Percentiles rank a stretch among this genome's conserved stretches.
Evolutionary conservation across 2,888 invertebrate genomes (phyloP).

Genomic region (Ophion ventricosus): DNA sequence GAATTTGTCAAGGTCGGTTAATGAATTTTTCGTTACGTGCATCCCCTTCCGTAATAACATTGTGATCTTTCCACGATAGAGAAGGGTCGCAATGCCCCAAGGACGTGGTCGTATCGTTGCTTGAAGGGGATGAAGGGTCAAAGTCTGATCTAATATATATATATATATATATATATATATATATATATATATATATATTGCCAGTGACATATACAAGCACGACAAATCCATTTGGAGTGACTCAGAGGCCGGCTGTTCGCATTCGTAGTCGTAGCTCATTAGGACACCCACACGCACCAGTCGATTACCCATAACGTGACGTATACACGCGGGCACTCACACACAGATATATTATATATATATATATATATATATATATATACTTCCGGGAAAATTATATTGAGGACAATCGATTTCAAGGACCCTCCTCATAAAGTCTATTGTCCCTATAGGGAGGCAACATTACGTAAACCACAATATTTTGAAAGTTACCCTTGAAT

Average conservation of each 20-base stretch:
- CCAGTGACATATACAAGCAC: conserved; percentile 66
- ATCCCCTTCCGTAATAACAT: conserved; percentile 25
- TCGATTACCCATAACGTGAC: conserved; percentile 66
- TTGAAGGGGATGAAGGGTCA: conserved; percentile 32
- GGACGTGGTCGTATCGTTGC: conserved; percentile 44
- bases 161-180: not conserved
- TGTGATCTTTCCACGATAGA: conserved; percentile 48
- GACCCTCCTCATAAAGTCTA: too few species aligned
- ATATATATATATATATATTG: not conserved
- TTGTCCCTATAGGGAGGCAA: too few species aligned
- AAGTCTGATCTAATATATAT: not conserved
- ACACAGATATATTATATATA: conserved; percentile 27
- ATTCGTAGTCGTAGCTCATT: conserved; percentile 71
- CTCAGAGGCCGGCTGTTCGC: conserved; percentile 77
- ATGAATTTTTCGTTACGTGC: conserved; percentile 48
- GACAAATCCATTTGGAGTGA: conserved; percentile 70
- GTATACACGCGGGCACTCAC: conserved; percentile 65
- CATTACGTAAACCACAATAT: too few species aligned
- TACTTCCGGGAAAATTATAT: not conserved
- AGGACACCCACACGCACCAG: conserved; percentile 70
- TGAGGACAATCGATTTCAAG: too few species aligned
- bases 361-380: not conserved
- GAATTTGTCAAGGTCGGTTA: conserved; percentile 31
- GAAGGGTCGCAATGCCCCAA: conserved; percentile 47
- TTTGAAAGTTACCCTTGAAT: too few species aligned